phyloP scores from a whole-genome alignment of 2,797 vertebrate species.

The Pipistrellus pipistrellus region DNA sequence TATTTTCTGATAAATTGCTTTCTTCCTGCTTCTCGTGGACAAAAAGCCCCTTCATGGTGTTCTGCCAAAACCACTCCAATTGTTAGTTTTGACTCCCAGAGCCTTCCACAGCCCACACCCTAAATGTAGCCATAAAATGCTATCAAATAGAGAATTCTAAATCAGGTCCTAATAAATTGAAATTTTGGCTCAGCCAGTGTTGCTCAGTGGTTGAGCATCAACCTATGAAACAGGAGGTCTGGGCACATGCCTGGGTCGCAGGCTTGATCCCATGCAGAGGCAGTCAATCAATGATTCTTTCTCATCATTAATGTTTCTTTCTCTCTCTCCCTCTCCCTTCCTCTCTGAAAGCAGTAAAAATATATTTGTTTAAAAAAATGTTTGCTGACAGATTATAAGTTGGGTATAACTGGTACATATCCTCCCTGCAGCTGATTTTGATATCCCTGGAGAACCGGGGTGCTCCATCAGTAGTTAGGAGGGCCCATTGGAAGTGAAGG shows the following conservation, averaged over 20 bases:
- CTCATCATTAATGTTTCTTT: too few relatives aligned
- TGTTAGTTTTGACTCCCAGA: neutral
- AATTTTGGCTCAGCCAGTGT: neutral
- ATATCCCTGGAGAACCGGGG: neutral
- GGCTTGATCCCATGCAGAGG: too few relatives aligned
- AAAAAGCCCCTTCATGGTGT: accelerated
- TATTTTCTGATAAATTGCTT: neutral
- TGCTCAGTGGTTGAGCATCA: too few relatives aligned
- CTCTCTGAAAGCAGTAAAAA: too few relatives aligned
- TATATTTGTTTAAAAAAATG: too few relatives aligned
- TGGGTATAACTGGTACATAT: neutral
- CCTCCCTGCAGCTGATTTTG: neutral
- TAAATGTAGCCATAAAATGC: neutral
- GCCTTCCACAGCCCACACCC: neutral
- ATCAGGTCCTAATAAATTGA: neutral
- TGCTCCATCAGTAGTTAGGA: neutral
- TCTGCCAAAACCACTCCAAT: neutral
- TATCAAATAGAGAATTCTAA: neutral
- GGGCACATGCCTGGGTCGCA: too few relatives aligned
- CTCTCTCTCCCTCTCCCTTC: too few relatives aligned
- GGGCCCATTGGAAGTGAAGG: neutral
- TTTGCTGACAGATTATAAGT: neutral
- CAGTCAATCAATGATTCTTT: too few relatives aligned
- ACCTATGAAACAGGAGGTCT: too few relatives aligned
- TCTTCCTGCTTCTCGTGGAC: neutral